Conservation (phyloP, 2,797 vertebrate genomes). For the Pipistrellus nathusii region DNA sequence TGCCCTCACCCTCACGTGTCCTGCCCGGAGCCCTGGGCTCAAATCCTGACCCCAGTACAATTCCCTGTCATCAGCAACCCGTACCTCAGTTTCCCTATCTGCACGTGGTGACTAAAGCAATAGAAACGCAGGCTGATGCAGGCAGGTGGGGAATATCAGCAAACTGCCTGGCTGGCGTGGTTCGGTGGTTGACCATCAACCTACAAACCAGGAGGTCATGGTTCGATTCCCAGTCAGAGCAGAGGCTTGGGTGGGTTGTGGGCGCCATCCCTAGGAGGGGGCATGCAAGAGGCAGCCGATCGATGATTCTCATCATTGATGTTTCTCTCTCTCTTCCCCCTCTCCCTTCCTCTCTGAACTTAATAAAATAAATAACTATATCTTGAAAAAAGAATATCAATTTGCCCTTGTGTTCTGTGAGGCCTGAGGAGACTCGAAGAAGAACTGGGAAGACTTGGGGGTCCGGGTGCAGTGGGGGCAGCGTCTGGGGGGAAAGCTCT, state of each 20-base stretch:
- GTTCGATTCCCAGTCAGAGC: too few relatives aligned
- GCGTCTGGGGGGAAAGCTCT: not conserved
- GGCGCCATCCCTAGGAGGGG: too few relatives aligned
- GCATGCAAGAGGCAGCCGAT: too few relatives aligned
- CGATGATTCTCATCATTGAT: too few relatives aligned
- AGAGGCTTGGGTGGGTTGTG: too few relatives aligned
- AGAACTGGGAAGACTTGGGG: not conserved
- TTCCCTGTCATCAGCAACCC: not conserved
- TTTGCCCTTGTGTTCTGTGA: not conserved
- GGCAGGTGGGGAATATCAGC: not conserved
- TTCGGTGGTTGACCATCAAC: too few relatives aligned
- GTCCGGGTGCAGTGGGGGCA: not conserved
- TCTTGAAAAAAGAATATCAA: too few relatives aligned
- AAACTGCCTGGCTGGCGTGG: too few relatives aligned
- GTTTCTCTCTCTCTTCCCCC: too few relatives aligned
- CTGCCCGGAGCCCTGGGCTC: not conserved
- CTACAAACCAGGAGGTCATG: too few relatives aligned
- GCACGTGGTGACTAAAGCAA: not conserved
- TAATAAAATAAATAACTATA: too few relatives aligned
- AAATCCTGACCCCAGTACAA: not conserved
- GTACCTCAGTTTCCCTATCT: not conserved
- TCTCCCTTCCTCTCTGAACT: too few relatives aligned
- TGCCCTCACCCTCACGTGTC: not conserved
- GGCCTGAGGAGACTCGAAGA: not conserved
- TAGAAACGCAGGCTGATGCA: not conserved